Evolutionary conservation across 2,113 vertebrate genomes (phyloP).

Genomic region (Prunella fulvescens): DNA sequence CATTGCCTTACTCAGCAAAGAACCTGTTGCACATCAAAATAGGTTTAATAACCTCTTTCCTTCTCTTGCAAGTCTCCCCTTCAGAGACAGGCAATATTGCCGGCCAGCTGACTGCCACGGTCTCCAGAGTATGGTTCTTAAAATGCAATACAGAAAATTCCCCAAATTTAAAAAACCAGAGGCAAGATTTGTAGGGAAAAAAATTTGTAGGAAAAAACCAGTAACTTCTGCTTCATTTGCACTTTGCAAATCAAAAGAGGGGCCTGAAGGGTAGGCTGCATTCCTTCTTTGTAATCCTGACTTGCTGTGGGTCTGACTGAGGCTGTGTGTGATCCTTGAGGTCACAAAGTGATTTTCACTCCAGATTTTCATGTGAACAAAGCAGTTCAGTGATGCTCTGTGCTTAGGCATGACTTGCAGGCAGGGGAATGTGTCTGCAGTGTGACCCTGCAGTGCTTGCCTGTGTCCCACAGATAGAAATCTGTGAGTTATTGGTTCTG

Average conservation of each 20-base stretch:
- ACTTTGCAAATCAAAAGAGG: background rate
- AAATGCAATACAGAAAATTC: background rate
- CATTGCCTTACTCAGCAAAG: background rate
- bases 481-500: background rate
- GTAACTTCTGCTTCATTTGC: background rate
- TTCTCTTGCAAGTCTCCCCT: background rate
- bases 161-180: background rate
- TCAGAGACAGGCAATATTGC: background rate
- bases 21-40: background rate
- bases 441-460: background rate
- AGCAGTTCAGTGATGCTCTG: background rate
- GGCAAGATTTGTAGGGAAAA: background rate
- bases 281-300: background rate
- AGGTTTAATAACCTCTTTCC: background rate
- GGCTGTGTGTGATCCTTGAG: background rate
- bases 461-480: background rate
- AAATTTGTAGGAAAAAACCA: background rate
- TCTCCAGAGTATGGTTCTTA: background rate
- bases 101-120: background rate
- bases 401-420: background rate
- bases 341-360: background rate
- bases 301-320: background rate
- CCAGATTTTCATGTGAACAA: background rate
- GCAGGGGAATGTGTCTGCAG: background rate
- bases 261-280: background rate